A percentile compares a stretch with the other conserved stretches of the same genome.
These are phyloP conservation scores for Formica selysi DNA, from an alignment of 1,140 invertebrate species.

Conservation along the genomic window DNA sequence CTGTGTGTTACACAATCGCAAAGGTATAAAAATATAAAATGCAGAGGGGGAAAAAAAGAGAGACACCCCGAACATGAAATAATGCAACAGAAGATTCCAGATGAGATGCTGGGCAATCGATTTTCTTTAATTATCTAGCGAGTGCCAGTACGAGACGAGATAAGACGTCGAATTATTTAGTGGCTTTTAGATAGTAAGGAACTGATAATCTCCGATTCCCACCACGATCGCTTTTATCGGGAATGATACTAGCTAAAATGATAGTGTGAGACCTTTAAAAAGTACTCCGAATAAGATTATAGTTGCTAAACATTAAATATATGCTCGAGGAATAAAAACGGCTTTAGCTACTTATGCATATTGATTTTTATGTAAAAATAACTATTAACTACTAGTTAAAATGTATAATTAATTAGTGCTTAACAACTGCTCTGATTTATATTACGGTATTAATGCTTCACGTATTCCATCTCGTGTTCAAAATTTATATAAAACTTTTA, in stretches of 20 bases:
- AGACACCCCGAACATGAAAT: conserved; percentile 42
- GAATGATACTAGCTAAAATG: conserved; percentile 41
- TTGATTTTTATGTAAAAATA: not conserved
- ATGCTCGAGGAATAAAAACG: not conserved
- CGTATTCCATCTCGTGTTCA: not conserved
- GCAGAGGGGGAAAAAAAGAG: too few species aligned
- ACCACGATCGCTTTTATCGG: conserved; percentile 32
- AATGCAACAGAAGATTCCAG: conserved; percentile 40
- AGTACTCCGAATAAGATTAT: not conserved
- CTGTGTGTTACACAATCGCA: not conserved
- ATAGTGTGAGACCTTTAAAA: conserved; percentile 1
- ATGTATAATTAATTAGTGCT: not conserved
- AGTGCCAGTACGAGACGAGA: conserved; percentile 21
- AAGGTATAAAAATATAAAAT: conserved; percentile 33
- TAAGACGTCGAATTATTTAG: conserved; percentile 62
- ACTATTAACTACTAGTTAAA: not conserved
- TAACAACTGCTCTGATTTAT: not conserved
- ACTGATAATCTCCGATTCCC: conserved; percentile 35
- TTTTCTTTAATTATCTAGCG: conserved; percentile 68
- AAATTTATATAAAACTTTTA: not conserved
- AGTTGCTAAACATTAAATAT: conserved; percentile 28
- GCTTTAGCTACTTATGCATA: not conserved
- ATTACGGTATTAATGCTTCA: not conserved
- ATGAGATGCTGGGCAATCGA: conserved; percentile 39
- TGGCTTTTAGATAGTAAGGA: conserved; percentile 39